Percentiles rank a stretch among this genome's conserved stretches.
These are phyloP conservation scores for Oeneis ivallda DNA, from an alignment of 2,888 invertebrate species.

Conservation along the genomic window DNA sequence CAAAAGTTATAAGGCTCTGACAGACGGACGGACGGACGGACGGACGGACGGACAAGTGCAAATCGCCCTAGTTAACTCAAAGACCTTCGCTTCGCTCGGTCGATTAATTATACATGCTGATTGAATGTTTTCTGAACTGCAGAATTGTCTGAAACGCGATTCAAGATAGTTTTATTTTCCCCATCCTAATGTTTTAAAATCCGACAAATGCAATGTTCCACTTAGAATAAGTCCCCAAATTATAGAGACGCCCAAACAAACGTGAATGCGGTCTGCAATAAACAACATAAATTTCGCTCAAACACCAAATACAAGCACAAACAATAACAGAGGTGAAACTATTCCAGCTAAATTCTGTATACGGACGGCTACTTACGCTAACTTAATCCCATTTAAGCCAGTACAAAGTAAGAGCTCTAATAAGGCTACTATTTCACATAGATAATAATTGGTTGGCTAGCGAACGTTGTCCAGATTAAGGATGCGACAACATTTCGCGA, in stretches of 20 bases:
- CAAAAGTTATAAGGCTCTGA: no score
- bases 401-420: constrained; percentile 74
- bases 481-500: constrained; percentile 50
- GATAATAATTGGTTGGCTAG: constrained; percentile 76
- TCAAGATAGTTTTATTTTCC: no score
- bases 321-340: constrained; percentile 31
- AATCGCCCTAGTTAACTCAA: no score
- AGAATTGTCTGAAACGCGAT: no score
- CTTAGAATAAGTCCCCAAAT: constrained; percentile 8
- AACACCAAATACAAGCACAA: constrained; percentile 24
- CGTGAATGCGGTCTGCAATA: constrained; percentile 18
- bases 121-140: no score
- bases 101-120: no score
- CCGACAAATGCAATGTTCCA: not conserved
- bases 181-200: not conserved
- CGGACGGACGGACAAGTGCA: no score
- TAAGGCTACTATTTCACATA: constrained; percentile 74
- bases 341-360: constrained; percentile 50
- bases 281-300: constrained; percentile 25
- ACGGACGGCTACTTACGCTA: constrained; percentile 64
- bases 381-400: constrained; percentile 69
- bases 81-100: no score
- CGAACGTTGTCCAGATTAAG: constrained; percentile 59
- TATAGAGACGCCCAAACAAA: constrained; percentile 18
- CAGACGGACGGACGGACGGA: no score